Base-by-base conservation (phyloP, 1,140 invertebrate species). In the Mizuhopecten yessoensis region DNA sequence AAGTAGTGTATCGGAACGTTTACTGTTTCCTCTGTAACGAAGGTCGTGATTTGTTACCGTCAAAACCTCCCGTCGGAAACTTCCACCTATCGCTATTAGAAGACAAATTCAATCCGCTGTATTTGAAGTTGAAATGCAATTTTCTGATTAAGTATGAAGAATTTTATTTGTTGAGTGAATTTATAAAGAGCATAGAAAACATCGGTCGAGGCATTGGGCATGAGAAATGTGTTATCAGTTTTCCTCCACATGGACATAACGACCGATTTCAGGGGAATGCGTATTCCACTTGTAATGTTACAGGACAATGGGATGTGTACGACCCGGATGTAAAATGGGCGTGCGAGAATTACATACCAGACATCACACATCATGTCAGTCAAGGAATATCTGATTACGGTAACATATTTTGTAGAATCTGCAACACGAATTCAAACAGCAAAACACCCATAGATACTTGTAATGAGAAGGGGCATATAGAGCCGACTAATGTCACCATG, bases 381-480 rank as follows among this genome's bases (percentile, higher is more conserved):
- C 29, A 49, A 49, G 57, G 11, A n/a, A 29, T 75, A 29, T 34
- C 7, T 5, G 89, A 33, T 0, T 90, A 39, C 42, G 1, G 42
- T 9, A 90, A 90, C n/a, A 75, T 90, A 87, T 90, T 90, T 34
- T 90, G 89, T 34, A 87, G n/a, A 33, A 42, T 90, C 20, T 90
- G 89, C 34, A 90, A 90, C 42, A 39, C 89, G 9, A 42, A 87
- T 34, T 34, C 87, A 13, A 9, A 1, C 29, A 20, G 15, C 20
- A 39, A 33, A 10, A 23, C 20, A n/a, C 33, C 39, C 33, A 34
- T 36, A 49, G n/a, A 33, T 88, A 45, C 33, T 0, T 45, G 33
- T 45, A 11, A 10, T 15, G 11, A 33, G 42, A 20, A 29, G 34
- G 45, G 39, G 29, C 42, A 86, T 23, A 34, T 34, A 0, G 3